Conservation (phyloP, 2,888 invertebrate species). For the Carterocephalus palaemon region DNA sequence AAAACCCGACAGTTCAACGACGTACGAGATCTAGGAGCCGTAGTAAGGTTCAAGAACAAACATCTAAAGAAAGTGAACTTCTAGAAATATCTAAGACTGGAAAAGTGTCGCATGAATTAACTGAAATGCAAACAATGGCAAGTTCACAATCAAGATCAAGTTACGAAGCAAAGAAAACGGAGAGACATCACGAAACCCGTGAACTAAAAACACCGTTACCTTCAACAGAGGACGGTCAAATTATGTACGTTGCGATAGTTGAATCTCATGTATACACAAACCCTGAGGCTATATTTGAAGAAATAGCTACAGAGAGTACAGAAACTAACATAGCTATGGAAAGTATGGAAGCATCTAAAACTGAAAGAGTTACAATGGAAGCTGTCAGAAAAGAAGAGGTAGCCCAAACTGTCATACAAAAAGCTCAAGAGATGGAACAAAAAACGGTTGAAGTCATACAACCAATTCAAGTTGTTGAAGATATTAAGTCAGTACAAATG, state of each 20-base stretch:
- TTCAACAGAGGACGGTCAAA: slow-evolving; percentile 33
- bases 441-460: slow-evolving; percentile 13
- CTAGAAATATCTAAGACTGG: slow-evolving; percentile 39
- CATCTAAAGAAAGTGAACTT: slow-evolving; percentile 40
- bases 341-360: slow-evolving; percentile 16
- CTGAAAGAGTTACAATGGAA: slow-evolving; percentile 9
- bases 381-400: slow-evolving; percentile 14
- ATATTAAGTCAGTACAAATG: slow-evolving; percentile 26
- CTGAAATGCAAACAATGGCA: slow-evolving; percentile 33
- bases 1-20: slow-evolving; percentile 29
- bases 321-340: slow-evolving; percentile 36
- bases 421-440: slow-evolving; percentile 15
- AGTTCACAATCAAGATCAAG: slow-evolving; percentile 5
- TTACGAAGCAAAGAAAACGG: slow-evolving; percentile 26
- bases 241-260: slow-evolving; percentile 63
- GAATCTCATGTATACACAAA: slow-evolving; percentile 70
- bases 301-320: slow-evolving; percentile 35
- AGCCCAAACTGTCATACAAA: slow-evolving; percentile 13
- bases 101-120: slow-evolving; percentile 15
- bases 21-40: slow-evolving; percentile 51
- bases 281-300: slow-evolving; percentile 59
- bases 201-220: slow-evolving; percentile 33
- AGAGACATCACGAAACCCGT: slow-evolving; percentile 38
- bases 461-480: slow-evolving; percentile 31
- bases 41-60: slow-evolving; percentile 50